These are phyloP conservation scores for Macrotrachela quadricornifera DNA, from an alignment of 1,140 invertebrate species.

Conservation along the genomic window DNA sequence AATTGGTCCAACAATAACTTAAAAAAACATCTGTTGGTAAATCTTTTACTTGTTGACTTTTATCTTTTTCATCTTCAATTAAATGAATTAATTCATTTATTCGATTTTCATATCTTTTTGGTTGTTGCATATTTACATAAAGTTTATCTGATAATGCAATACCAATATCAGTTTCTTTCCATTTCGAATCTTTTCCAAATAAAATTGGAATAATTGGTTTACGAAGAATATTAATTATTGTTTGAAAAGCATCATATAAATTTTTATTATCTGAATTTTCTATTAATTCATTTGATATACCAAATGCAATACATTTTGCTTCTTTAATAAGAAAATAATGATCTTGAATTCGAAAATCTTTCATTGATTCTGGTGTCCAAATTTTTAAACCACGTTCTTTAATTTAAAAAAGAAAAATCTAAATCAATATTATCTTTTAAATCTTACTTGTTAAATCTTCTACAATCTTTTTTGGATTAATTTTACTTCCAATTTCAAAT, in stretches of 20 bases:
- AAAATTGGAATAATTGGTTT: not conserved
- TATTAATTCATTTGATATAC: constrained; percentile 1
- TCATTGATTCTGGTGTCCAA: not conserved
- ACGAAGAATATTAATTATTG: not conserved
- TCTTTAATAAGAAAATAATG: not conserved
- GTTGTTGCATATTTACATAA: constrained; percentile 23
- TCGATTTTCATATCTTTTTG: constrained; percentile 15
- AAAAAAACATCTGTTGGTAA: constrained; percentile 16
- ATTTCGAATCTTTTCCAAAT: not conserved
- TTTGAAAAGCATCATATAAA: not conserved
- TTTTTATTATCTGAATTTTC: not conserved
- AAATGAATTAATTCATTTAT: constrained; percentile 14
- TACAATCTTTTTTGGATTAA: constrained; percentile 13
- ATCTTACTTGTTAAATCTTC: constrained; percentile 12
- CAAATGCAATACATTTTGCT: not conserved
- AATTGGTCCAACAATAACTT: constrained; percentile 26
- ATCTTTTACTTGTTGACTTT: constrained; percentile 2
- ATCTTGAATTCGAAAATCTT: not conserved
- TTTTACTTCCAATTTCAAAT: constrained; percentile 6
- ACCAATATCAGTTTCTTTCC: constrained; percentile 1
- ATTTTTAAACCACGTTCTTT: not conserved
- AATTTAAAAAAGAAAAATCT: too few species aligned
- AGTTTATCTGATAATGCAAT: constrained; percentile 8
- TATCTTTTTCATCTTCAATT: constrained; percentile 9
- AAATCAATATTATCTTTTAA: not conserved